phyloP scores from a whole-genome alignment of 1,140 invertebrate species.

The Calosoma granatense region DNA sequence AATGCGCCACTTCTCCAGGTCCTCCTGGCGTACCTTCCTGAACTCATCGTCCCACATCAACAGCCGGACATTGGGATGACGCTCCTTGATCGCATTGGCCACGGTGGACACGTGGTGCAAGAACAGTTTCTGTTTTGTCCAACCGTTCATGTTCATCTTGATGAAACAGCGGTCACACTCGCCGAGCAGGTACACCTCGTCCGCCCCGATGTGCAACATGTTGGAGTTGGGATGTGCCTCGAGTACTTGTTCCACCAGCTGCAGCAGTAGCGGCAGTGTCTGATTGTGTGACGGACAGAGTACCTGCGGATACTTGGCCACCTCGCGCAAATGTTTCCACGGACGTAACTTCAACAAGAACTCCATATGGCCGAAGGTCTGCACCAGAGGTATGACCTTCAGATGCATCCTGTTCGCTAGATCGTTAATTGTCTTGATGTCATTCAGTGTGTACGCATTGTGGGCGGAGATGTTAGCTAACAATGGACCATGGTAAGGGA shows the following conservation, averaged over 20 bases:
- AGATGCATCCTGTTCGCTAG: slow-evolving; percentile 52
- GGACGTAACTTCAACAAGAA: slow-evolving; percentile 70
- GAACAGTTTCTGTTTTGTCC: slow-evolving; percentile 51
- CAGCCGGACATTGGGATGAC: slow-evolving; percentile 46
- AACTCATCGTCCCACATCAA: slow-evolving; percentile 97
- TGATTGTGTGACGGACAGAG: slow-evolving; percentile 66
- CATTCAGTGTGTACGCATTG: slow-evolving; percentile 62
- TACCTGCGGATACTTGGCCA: slow-evolving; percentile 59
- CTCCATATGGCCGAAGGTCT: slow-evolving; percentile 90
- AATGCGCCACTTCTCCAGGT: slow-evolving; percentile 58
- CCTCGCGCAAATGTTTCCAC: slow-evolving; percentile 65
- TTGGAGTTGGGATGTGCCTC: slow-evolving; percentile 24
- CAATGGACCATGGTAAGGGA: slow-evolving; percentile 61
- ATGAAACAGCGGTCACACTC: slow-evolving; percentile 60
- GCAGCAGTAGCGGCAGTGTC: slow-evolving; percentile 53
- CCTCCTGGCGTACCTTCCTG: slow-evolving; percentile 54
- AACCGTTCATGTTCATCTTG: slow-evolving; percentile 28
- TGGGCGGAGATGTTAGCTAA: slow-evolving; percentile 52
- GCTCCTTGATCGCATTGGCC: slow-evolving; percentile 48
- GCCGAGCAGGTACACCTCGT: slow-evolving; percentile 77
- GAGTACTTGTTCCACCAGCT: slow-evolving; percentile 75
- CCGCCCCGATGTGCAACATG: slow-evolving; percentile 65
- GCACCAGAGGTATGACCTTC: slow-evolving; percentile 78
- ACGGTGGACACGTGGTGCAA: slow-evolving; percentile 57
- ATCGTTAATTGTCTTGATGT: slow-evolving; percentile 50